phyloP scores from a whole-genome alignment of 2,888 invertebrate genomes.

The Crossocerus cetratus region DNA sequence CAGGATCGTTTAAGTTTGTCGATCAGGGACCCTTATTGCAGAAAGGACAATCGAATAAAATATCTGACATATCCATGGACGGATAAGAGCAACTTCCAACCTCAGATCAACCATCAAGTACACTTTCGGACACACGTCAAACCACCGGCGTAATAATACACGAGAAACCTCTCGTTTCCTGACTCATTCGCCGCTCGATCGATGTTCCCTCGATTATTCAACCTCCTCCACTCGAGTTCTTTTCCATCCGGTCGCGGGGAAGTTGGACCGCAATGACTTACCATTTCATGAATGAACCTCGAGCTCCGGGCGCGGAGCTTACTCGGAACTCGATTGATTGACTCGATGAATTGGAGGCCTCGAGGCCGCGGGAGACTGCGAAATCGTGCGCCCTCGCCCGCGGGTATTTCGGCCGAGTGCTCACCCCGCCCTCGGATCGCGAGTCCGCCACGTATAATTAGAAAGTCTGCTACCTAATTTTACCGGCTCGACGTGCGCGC shows the following conservation, averaged over 20 bases:
- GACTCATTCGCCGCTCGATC: constrained; percentile 30
- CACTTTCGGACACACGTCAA: no score
- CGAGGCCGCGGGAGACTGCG: neutral
- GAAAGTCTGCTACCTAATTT: constrained; percentile 4
- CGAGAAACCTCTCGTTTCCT: constrained; percentile 32
- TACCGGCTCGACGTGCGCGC: neutral
- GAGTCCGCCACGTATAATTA: neutral
- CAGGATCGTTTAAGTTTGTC: no score
- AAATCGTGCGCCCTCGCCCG: neutral
- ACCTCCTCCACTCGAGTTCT: constrained; percentile 26
- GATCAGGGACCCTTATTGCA: no score
- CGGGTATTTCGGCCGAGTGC: neutral
- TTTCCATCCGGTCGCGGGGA: constrained; percentile 14
- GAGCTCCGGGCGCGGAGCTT: neutral
- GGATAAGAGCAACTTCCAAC: no score
- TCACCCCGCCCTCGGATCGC: neutral
- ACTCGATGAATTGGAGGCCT: neutral
- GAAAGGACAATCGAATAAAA: no score
- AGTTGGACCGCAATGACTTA: constrained; percentile 21
- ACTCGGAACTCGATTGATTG: neutral
- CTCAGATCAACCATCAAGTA: no score
- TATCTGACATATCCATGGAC: no score
- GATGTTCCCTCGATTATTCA: constrained; percentile 33
- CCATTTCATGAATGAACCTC: constrained; percentile 21
- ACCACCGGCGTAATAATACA: no score